Base-by-base conservation (phyloP, 2,113 vertebrate species). In the Tringa solitaria region DNA sequence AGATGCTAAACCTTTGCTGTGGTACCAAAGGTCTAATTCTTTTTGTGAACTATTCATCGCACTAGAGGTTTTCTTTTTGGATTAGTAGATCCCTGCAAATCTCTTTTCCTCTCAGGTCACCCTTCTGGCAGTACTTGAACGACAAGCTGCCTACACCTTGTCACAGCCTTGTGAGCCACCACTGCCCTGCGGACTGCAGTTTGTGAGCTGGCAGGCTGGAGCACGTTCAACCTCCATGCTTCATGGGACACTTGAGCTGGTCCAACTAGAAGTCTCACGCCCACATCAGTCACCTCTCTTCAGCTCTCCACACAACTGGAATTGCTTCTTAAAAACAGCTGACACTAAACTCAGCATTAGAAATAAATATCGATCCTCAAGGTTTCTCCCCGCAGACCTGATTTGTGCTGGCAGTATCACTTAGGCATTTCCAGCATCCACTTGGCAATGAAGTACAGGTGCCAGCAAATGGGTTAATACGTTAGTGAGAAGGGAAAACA, bases 361-460 rank as follows among this genome's bases (percentile, higher is more conserved):
- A 61, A 28, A 72, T 15, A 61, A 57, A 83, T 63, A 10, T 14
- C 0, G 0, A 8, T 14, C 69, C 23, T 69, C 1, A 0, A 8
- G 48, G 56, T 35, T 57, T 53, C 73, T 89, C 73, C 39, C 53
- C 24, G 33, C 59, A 81, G 75, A 65, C n/a, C 27, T 13, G 60
- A 30, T 2, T 2, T 68, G 60, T 28, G 73, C 64, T 32, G 60
- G 43, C 50, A 54, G 57, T 2, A 65, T 50, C 69, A 46, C 51
- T 39, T n/a, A 76, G 51, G 27, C 74, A 23, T n/a, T 79, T 57
- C 43, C 77, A 80, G 1, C n/a, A 73, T 24, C 32, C 57, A 21
- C 84, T 59, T 10, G 35, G 35, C 74, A 68, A 37, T 26, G 69
- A 76, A 65, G 57, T 24, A 37, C 33, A 53, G 77, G 73, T 87